A percentile compares a stretch with the other conserved stretches of the same genome.
Conservation (phyloP, 2,888 invertebrate genomes). For the Philonicus albiceps region DNA sequence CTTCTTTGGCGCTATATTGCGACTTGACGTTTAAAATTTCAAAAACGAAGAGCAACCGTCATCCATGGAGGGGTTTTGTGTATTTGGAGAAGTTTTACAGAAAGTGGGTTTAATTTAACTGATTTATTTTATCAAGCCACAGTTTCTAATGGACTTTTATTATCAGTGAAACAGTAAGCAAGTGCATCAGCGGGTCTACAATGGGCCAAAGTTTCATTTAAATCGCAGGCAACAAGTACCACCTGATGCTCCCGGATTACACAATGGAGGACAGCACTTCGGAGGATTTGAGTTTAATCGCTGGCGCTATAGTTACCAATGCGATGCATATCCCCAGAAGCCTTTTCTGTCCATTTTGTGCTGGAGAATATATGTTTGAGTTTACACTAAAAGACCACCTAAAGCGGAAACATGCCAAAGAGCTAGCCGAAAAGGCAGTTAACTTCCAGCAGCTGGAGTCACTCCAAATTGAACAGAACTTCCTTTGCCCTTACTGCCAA, state of each 20-base stretch:
- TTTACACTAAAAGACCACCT: constrained; percentile 50
- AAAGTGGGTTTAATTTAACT: not conserved
- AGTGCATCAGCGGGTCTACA: not conserved
- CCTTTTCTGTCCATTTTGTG: constrained; percentile 50
- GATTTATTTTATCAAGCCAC: not conserved
- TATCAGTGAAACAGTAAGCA: not conserved
- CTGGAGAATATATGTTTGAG: constrained; percentile 51
- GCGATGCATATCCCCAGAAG: constrained; percentile 46
- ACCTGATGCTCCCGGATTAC: not conserved
- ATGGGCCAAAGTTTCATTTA: not conserved
- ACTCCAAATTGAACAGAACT: not conserved
- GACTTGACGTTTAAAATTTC: not conserved
- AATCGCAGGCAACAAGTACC: not conserved
- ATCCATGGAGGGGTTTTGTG: not conserved
- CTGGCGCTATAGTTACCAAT: constrained; percentile 43
- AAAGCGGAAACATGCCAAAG: constrained; percentile 46
- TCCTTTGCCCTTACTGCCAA: constrained; percentile 48
- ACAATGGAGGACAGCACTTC: not conserved
- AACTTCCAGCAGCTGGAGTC: not conserved
- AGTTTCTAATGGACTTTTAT: not conserved
- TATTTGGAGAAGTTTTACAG: not conserved
- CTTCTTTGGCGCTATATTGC: not conserved
- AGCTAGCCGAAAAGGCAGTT: not conserved
- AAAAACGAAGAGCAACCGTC: not conserved
- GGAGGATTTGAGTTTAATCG: constrained; percentile 43